Base-by-base conservation (phyloP, 1,140 invertebrate species). In the Psix sp. region DNA sequence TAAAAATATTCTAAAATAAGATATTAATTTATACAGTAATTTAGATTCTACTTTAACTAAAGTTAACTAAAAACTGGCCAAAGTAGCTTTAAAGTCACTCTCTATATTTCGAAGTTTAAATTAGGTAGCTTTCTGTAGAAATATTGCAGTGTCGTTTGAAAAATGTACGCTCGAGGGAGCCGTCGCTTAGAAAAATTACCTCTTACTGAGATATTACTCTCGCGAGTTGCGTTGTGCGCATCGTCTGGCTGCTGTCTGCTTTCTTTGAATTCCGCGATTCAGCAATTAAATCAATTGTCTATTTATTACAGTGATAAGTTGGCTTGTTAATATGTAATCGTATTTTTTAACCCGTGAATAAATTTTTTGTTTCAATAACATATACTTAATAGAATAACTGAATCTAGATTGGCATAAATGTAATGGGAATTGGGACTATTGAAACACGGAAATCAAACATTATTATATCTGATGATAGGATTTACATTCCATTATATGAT, bases 91-190 rank as follows among this genome's bases (percentile, higher is more conserved):
- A 60, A 60, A 46, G 66, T 60, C 48, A 46, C 35, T 40, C 24
- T 60, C 18, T 42, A 42, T 40, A 70, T 54, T 60, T 54, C 33
- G 56, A 60, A 60, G 54, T 70, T 60, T 60, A 70, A 60, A 70
- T 68, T 70, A 70, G 56, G 48, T 70, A 70, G 56, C 66, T 70
- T 68, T 48, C 56, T 70, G 54, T 38, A 45, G 56, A 60, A 39
- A 54, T 60, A 70, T 60, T 26, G 42, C 17, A 0, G 18, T 48
- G 56, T 54, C 54, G 33, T 11, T 70, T 70, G 66, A 70, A 60
- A 70, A 70, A 70, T 70, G 48, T 60, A 40, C 60, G 56, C 66
- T 60, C 48, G 48, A 42, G 48, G 60, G 48, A 49, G 66, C 42
- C 56, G 54, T 70, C 66, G 17, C 11, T 5, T 20, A 43, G 42